These are phyloP conservation scores for Listronotus bonariensis DNA, from an alignment of 1,140 invertebrate species.

Conservation along the genomic window DNA sequence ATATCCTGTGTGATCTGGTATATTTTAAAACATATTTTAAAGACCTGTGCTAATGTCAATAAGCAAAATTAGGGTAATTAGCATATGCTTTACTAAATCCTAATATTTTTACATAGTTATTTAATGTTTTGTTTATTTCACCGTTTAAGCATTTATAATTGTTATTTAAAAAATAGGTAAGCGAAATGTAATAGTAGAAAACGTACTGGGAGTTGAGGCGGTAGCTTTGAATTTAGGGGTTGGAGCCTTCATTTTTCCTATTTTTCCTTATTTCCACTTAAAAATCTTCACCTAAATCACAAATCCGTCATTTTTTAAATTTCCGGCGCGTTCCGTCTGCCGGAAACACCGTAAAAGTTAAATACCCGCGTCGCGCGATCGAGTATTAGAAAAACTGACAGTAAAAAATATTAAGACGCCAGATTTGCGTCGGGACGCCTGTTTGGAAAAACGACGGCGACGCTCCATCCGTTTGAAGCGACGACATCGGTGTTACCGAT, in stretches of 20 bases:
- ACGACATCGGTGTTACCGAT: constrained; percentile 24
- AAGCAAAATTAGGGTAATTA: too few species aligned
- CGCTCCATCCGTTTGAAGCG: constrained; percentile 46
- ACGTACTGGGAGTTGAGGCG: constrained; percentile 36
- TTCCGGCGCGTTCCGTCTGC: neutral
- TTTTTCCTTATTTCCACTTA: constrained; percentile 5
- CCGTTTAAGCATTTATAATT: neutral
- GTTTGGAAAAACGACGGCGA: constrained; percentile 43
- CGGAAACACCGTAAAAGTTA: constrained; percentile 7
- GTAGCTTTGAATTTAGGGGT: constrained; percentile 36
- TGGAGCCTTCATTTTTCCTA: constrained; percentile 31
- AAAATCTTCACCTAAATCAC: neutral
- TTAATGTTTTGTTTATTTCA: too few species aligned
- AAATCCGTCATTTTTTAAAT: neutral
- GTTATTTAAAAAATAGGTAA: neutral
- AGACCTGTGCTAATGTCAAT: too few species aligned
- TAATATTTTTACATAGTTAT: too few species aligned
- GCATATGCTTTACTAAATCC: too few species aligned
- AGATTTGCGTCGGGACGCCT: constrained; percentile 33
- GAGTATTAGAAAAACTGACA: constrained; percentile 24
- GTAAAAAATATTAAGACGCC: constrained; percentile 30
- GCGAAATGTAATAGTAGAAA: neutral
- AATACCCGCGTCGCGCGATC: constrained; percentile 3
- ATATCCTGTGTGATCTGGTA: too few species aligned
- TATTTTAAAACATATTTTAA: too few species aligned